Conservation (phyloP, 2,797 vertebrate genomes). For the Tarsius wallacei region DNA sequence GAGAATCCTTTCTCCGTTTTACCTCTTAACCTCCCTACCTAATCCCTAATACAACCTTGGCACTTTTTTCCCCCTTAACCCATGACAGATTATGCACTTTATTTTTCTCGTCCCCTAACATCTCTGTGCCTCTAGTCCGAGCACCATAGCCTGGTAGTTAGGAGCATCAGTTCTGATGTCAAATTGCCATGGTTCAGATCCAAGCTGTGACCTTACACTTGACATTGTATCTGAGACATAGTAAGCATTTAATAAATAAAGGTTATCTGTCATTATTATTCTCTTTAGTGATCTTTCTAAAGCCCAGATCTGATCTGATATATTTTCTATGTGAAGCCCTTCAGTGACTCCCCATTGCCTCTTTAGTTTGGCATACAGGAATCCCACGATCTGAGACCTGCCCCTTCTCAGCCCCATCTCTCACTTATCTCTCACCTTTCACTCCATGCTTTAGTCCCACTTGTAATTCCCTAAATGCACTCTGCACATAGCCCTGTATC, state of each 20-base stretch:
- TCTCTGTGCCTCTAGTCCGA: neutral
- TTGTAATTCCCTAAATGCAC: neutral
- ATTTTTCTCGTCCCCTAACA: neutral
- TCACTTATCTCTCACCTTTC: neutral
- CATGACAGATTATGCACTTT: neutral
- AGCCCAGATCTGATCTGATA: neutral
- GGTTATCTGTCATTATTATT: neutral
- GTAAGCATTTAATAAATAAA: constrained; percentile 42
- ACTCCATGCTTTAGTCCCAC: neutral
- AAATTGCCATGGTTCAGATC: neutral
- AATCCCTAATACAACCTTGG: neutral
- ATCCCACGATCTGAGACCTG: neutral
- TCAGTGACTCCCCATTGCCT: neutral
- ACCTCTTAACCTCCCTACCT: neutral
- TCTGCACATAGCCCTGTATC: neutral
- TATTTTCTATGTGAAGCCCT: neutral
- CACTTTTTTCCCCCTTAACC: neutral
- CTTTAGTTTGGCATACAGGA: neutral
- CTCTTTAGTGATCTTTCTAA: neutral
- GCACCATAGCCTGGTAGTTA: neutral
- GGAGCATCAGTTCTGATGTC: neutral
- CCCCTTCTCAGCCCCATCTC: neutral
- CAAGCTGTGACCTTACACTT: neutral
- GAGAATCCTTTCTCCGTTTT: neutral
- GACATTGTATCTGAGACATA: neutral